Base-by-base conservation (phyloP, 2,113 vertebrate genomes). In the Corapipo altera region DNA sequence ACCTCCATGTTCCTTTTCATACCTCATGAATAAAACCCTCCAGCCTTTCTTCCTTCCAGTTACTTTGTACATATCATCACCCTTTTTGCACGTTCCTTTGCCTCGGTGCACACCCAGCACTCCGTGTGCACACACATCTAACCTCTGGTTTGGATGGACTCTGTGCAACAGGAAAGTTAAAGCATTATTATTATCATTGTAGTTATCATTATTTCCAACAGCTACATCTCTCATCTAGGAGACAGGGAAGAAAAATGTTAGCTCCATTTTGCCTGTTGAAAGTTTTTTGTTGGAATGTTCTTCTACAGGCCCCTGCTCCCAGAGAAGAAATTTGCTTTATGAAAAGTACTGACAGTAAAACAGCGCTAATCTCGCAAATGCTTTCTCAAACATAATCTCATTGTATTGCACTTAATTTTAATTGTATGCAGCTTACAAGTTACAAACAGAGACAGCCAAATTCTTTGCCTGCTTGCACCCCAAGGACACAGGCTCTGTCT, bases 1-100 rank as follows among this genome's bases (percentile, higher is more conserved):
- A 95, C 90, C 90, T 93, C 93, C 95, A 22, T 74, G 80, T 94
- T 96, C 90, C 76, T 84, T 96, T 93, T 84, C 90, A 65, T 88
- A 80, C 81, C 73, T 93, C 94, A 88, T 88, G 91, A 93, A 97
- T 94, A 94, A 93, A 96, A 32, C 61, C 90, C 86, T 92, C 57
- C 83, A 89, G 94, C 73, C 92, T 91, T 80, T 44, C 79, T 49
- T 84, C 90, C 85, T 88, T 79, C 67, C 71, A 88, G 52, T n/a
- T 26, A 4, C 46, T 92, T 69, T 78, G 79, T 35, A 65, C 59
- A 15, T 52, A 16, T 37, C 57, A 2, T 69, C 57, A 12, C 39
- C 75, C 69, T 64, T 49, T 73, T 27, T 39, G 43, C 85, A 37
- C 9, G 33, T n/a, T 95, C 64, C 59, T 88, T 16, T 44, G 28